phyloP scores from a whole-genome alignment of 1,140 invertebrate species.

The Diplogasteroides magnus region DNA sequence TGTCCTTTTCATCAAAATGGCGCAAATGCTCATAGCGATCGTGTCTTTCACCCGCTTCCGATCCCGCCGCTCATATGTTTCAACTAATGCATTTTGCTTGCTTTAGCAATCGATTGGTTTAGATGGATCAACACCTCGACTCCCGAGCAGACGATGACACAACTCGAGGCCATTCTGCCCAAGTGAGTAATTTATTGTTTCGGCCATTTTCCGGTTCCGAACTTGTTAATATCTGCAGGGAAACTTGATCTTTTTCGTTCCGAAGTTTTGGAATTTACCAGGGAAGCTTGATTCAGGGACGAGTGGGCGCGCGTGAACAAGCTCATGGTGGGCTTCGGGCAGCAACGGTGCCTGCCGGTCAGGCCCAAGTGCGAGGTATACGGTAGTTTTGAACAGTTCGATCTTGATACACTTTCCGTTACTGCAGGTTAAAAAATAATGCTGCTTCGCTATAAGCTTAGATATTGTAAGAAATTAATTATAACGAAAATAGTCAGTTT shows the following conservation, averaged over 20 bases:
- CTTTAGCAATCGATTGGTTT: conserved; percentile 15
- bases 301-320: conserved; percentile 85
- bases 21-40: too few species aligned
- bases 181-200: conserved; percentile 48
- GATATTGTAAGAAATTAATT: not conserved
- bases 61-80: too few species aligned
- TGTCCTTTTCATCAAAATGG: too few species aligned
- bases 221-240: not conserved
- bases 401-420: not conserved
- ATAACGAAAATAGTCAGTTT: not conserved
- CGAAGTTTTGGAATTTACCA: too few species aligned
- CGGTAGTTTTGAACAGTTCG: not conserved
- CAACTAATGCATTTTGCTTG: too few species aligned
- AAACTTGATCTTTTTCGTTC: conserved; percentile 2
- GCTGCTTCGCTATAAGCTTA: too few species aligned
- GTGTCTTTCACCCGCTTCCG: too few species aligned
- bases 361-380: conserved; percentile 68
- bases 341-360: conserved; percentile 77
- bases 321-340: conserved; percentile 89
- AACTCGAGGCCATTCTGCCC: conserved; percentile 83
- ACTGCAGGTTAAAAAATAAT: too few species aligned
- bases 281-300: conserved; percentile 61
- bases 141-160: conserved; percentile 78
- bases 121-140: conserved; percentile 62
- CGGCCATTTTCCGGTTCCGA: not conserved